phyloP scores from a whole-genome alignment of 2,888 invertebrate species.

The Sussaba pulchella region DNA sequence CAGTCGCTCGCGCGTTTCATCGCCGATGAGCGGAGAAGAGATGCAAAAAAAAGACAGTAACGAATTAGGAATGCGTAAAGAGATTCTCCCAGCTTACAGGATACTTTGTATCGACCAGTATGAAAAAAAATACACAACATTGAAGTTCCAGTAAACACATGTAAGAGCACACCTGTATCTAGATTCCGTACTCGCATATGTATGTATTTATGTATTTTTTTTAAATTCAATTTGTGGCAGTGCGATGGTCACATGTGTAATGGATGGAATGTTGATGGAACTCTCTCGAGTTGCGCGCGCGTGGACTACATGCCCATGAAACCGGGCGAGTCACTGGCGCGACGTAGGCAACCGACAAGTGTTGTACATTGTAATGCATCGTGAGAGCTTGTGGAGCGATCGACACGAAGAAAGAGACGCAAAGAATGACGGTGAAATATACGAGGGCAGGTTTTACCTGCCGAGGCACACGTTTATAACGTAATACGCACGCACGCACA shows the following conservation, averaged over 20 bases:
- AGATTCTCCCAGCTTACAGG: slow-evolving; percentile 5
- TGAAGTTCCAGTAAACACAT: background rate
- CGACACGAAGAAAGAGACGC: background rate
- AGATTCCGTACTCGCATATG: too few species aligned
- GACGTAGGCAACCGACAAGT: slow-evolving; percentile 52
- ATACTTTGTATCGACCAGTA: slow-evolving; percentile 37
- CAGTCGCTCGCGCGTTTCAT: background rate
- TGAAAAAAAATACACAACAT: background rate
- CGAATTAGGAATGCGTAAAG: background rate
- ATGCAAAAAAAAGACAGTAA: background rate
- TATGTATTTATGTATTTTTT: background rate
- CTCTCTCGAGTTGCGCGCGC: slow-evolving; percentile 29
- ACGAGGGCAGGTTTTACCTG: slow-evolving; percentile 6
- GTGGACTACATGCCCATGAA: slow-evolving; percentile 32
- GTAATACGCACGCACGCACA: too few species aligned
- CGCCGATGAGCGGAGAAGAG: background rate
- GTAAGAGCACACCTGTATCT: too few species aligned
- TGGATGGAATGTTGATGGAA: slow-evolving; percentile 15
- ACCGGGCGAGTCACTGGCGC: slow-evolving; percentile 19
- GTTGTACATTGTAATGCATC: slow-evolving; percentile 59
- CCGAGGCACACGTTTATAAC: background rate
- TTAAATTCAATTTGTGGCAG: background rate
- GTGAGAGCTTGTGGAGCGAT: slow-evolving; percentile 13
- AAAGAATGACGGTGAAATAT: slow-evolving; percentile 42
- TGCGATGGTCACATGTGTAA: background rate